Conservation (phyloP, 2,113 vertebrate genomes). For the Microcebus ravelobensis region DNA sequence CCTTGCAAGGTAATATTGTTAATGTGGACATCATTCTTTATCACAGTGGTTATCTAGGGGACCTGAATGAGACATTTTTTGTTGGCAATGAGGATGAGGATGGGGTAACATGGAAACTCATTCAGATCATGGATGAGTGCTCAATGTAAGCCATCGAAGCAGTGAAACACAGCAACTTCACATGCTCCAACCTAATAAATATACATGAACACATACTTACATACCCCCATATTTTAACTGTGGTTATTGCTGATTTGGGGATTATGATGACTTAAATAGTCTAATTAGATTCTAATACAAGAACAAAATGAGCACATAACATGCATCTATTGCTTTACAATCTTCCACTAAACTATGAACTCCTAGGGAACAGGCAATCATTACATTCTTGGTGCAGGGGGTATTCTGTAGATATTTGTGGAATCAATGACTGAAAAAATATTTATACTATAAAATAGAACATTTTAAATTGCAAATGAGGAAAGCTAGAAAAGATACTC, state of each 20-base stretch:
- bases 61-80: conserved; percentile 97
- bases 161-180: conserved; percentile 87
- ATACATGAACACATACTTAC: neutral
- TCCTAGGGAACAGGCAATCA: neutral
- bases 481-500: neutral
- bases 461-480: conserved; percentile 17
- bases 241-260: neutral
- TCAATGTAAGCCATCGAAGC: conserved; percentile 98
- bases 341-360: neutral
- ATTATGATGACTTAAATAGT: neutral
- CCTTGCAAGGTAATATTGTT: conserved; percentile 95
- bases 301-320: neutral
- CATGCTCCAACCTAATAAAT: neutral
- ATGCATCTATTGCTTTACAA: neutral
- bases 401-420: neutral
- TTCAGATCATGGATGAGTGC: conserved; percentile 96
- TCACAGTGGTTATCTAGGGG: conserved; percentile 96
- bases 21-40: conserved; percentile 99
- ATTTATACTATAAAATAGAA: conserved; percentile 7
- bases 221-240: neutral
- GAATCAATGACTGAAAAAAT: neutral
- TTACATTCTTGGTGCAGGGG: neutral
- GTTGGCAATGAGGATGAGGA: conserved; percentile 96
- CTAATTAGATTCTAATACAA: neutral
- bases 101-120: conserved; percentile 88